phyloP scores from a whole-genome alignment of 2,797 vertebrate species.

The Lutjanus campechanus region DNA sequence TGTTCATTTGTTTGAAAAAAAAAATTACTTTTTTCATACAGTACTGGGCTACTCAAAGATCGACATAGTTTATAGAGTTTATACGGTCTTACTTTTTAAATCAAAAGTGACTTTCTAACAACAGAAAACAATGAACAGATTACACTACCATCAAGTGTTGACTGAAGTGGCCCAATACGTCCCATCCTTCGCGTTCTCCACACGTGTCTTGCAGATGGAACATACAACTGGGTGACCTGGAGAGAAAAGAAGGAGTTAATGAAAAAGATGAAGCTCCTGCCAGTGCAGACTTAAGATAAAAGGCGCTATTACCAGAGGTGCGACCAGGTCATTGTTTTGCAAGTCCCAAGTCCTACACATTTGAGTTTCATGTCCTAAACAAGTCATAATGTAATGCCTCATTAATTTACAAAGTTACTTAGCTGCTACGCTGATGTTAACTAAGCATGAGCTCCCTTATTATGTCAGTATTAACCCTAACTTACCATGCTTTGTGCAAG shows the following conservation, averaged over 20 bases:
- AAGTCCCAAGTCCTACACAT: too few species aligned
- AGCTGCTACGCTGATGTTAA: too few species aligned
- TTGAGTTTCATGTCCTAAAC: too few species aligned
- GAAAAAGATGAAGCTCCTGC: neutral
- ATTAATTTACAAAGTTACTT: too few species aligned
- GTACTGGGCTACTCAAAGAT: neutral
- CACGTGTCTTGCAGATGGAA: slow-evolving; percentile 94
- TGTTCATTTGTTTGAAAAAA: neutral
- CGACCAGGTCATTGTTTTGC: too few species aligned
- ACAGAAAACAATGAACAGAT: neutral
- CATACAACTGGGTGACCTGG: slow-evolving; percentile 97
- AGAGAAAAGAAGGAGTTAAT: slow-evolving; percentile 7
- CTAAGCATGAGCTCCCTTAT: too few species aligned
- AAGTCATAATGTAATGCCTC: too few species aligned
- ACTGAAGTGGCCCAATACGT: slow-evolving; percentile 96
- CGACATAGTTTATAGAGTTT: neutral
- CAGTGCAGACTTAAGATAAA: neutral
- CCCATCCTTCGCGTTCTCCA: slow-evolving; percentile 97
- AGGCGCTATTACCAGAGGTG: neutral
- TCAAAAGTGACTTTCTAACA: neutral
- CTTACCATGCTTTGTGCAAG: too few species aligned
- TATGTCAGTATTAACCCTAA: too few species aligned
- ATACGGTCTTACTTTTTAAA: neutral
- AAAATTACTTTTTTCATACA: neutral
- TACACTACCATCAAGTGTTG: slow-evolving; percentile 92